A percentile compares a stretch with the other conserved stretches of the same genome.
These are phyloP conservation scores for Caenorhabditis angaria DNA, from an alignment of 2,888 invertebrate species.

Conservation along the genomic window DNA sequence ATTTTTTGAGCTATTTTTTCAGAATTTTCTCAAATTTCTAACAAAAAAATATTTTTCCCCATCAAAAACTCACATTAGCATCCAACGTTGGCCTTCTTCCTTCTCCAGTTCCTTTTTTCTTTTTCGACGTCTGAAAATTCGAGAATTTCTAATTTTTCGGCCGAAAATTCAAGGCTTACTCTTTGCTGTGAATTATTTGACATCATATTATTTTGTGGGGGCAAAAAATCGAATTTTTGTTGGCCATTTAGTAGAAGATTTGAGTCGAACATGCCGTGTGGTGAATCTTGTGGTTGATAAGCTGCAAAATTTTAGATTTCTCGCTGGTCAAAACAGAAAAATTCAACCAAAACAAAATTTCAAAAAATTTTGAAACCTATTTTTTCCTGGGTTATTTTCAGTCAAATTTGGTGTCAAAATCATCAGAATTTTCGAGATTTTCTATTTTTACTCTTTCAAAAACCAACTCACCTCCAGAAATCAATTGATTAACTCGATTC, in stretches of 20 bases:
- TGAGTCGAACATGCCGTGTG: conserved; percentile 14
- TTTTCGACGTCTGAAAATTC: conserved; percentile 32
- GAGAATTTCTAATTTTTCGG: background rate
- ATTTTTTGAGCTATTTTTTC: too few species aligned
- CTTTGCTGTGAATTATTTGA: conserved; percentile 7
- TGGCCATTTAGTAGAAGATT: conserved; percentile 15
- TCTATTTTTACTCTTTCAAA: too few species aligned
- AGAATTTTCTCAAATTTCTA: background rate
- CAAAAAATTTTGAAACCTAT: too few species aligned
- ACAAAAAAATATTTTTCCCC: background rate
- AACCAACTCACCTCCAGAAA: conserved; percentile 15
- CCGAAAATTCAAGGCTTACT: background rate
- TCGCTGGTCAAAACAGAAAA: too few species aligned
- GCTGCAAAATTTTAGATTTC: conserved; percentile 8
- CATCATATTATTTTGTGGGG: conserved; percentile 1
- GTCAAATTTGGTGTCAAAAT: background rate
- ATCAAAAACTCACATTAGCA: conserved; percentile 26
- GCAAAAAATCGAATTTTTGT: conserved; percentile 9
- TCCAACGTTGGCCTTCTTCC: conserved; percentile 36
- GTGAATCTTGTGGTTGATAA: conserved; percentile 11
- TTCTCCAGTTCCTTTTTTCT: conserved; percentile 34
- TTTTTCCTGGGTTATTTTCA: too few species aligned
- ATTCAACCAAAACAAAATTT: background rate
- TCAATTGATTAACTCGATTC: conserved; percentile 14
- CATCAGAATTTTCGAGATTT: too few species aligned